Conservation (phyloP, 2,797 vertebrate genomes). For the Lepilemur ruficaudatus region DNA sequence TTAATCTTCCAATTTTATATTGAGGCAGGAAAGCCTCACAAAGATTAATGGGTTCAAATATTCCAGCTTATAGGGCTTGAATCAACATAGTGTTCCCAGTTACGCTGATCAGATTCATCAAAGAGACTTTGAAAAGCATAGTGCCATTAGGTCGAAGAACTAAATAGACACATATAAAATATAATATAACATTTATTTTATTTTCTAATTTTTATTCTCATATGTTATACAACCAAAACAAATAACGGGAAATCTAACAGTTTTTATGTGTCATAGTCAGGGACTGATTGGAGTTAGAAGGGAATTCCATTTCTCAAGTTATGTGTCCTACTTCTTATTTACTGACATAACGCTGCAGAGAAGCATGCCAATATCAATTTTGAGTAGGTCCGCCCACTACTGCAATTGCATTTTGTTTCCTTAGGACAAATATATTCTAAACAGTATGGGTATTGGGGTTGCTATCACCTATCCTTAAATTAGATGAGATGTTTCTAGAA, state of each 20-base stretch:
- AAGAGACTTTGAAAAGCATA: background rate
- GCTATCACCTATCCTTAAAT: background rate
- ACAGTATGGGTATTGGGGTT: background rate
- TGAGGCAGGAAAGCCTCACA: background rate
- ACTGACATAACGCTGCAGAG: background rate
- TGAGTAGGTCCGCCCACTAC: background rate
- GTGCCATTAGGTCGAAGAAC: background rate
- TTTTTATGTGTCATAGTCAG: background rate
- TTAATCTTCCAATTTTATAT: conserved; percentile 44
- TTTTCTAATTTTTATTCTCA: background rate
- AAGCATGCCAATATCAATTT: background rate
- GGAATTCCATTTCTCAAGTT: background rate
- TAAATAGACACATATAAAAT: background rate
- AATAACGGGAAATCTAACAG: background rate
- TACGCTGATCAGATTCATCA: background rate
- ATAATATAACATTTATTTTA: background rate
- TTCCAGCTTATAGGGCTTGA: background rate
- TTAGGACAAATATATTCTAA: background rate
- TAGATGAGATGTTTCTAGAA: background rate
- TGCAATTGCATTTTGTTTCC: background rate
- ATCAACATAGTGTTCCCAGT: background rate
- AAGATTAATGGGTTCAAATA: conserved; percentile 38
- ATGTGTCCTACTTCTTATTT: background rate
- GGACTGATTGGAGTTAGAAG: background rate
- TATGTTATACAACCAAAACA: background rate